Conservation (phyloP, 2,113 vertebrate genomes). For the Camelus bactrianus region DNA sequence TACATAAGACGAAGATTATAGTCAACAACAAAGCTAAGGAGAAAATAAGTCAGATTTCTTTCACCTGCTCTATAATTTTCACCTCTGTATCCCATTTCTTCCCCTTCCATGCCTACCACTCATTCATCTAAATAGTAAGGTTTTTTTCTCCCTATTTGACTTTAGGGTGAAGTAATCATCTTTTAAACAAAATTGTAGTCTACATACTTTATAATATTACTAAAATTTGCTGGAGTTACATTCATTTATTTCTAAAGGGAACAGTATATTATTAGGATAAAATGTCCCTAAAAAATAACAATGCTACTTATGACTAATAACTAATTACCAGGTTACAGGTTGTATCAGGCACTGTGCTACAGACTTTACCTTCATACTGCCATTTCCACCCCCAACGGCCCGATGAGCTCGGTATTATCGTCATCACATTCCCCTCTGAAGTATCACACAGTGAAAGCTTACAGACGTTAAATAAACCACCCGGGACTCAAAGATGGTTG, state of each 20-base stretch:
- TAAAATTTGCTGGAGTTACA: conserved; percentile 11
- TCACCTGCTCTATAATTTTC: not conserved
- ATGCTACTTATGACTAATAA: not conserved
- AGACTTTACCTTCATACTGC: not conserved
- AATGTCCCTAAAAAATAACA: conserved; percentile 17
- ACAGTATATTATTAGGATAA: not conserved
- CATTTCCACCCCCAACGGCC: not conserved
- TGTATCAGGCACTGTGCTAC: not conserved
- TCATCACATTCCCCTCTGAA: not conserved
- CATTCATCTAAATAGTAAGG: not conserved
- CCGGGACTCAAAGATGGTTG: not conserved
- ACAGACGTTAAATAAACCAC: not conserved
- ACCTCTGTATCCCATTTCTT: not conserved
- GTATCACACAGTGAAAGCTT: not conserved
- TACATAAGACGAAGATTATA: not conserved
- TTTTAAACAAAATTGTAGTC: conserved; percentile 22
- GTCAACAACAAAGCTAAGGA: not conserved
- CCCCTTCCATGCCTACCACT: not conserved
- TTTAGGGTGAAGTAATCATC: not conserved
- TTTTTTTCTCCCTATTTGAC: not conserved
- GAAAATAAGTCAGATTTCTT: conserved; percentile 10
- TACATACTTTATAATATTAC: not conserved
- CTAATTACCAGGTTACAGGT: not conserved
- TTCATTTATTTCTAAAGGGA: conserved; percentile 56
- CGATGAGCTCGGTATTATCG: not conserved